These are phyloP conservation scores for Nemoura dubitans DNA, from an alignment of 2,888 invertebrate species.

Conservation along the genomic window DNA sequence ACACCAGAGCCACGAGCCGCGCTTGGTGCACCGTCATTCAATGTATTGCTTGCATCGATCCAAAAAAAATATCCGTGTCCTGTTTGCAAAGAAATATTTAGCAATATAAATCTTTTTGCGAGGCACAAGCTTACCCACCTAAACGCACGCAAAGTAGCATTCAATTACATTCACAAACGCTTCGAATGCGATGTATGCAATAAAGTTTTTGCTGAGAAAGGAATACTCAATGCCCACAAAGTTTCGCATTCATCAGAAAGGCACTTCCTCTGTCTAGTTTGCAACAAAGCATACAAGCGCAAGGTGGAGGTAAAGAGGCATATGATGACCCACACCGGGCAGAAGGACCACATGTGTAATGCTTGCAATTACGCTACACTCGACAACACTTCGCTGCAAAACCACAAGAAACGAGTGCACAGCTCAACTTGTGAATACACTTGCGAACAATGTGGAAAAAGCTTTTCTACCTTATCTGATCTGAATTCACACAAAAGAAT, in stretches of 20 bases:
- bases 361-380: constrained; percentile 56
- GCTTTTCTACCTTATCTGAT: constrained; percentile 60
- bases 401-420: constrained; percentile 59
- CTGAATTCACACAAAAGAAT: constrained; percentile 37
- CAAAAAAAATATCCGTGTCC: background rate
- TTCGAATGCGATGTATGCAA: constrained; percentile 56
- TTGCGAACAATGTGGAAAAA: constrained; percentile 66
- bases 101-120: background rate
- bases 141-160: background rate
- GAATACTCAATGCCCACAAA: constrained; percentile 61
- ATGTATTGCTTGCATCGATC: background rate
- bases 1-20: background rate
- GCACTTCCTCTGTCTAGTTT: constrained; percentile 58
- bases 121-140: background rate
- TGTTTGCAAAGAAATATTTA: background rate
- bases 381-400: constrained; percentile 57
- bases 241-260: constrained; percentile 56
- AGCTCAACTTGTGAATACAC: constrained; percentile 40
- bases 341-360: constrained; percentile 55
- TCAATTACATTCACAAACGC: constrained; percentile 23
- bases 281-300: constrained; percentile 59
- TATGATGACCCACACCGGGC: constrained; percentile 57
- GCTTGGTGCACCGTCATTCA: background rate
- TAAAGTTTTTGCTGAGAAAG: constrained; percentile 56
- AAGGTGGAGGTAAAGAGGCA: constrained; percentile 58